Conservation (phyloP, 2,113 vertebrate genomes). For the Galemys pyrenaicus region DNA sequence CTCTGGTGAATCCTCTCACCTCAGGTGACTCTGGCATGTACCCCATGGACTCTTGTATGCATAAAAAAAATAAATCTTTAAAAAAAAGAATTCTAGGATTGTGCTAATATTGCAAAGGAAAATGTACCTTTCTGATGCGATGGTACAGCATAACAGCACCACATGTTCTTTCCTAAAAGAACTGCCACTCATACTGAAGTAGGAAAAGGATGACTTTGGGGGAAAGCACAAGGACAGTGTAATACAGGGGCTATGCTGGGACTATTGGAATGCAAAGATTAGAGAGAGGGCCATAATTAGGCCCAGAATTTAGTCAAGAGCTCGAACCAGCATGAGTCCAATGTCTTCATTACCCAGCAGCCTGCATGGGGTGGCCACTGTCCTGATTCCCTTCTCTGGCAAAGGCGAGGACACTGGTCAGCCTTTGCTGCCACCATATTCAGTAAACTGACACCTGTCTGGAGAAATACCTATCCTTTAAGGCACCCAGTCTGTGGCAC, state of each 20-base stretch:
- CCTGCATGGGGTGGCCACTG: accelerated
- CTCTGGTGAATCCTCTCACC: too few species aligned
- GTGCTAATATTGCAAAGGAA: neutral
- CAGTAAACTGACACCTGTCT: too few species aligned
- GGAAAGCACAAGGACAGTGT: neutral
- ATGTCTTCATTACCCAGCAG: neutral
- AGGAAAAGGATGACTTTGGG: neutral
- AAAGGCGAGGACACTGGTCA: accelerated
- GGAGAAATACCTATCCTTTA: neutral
- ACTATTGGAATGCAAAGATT: neutral
- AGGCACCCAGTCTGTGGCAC: neutral
- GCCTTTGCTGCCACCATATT: neutral
- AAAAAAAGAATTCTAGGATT: neutral
- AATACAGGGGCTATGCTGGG: too few species aligned
- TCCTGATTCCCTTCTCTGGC: neutral
- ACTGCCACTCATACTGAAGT: neutral
- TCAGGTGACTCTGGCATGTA: too few species aligned
- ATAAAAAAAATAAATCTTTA: too few species aligned
- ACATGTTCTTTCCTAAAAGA: neutral
- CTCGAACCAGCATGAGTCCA: neutral
- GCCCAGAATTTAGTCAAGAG: neutral
- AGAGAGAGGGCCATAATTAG: neutral
- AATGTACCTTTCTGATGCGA: neutral
- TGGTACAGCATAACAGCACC: neutral
- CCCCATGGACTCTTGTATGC: too few species aligned